A percentile compares a stretch with the other conserved stretches of the same genome.
phyloP scores from a whole-genome alignment of 2,797 vertebrate species.

The Australoheros facetus region DNA sequence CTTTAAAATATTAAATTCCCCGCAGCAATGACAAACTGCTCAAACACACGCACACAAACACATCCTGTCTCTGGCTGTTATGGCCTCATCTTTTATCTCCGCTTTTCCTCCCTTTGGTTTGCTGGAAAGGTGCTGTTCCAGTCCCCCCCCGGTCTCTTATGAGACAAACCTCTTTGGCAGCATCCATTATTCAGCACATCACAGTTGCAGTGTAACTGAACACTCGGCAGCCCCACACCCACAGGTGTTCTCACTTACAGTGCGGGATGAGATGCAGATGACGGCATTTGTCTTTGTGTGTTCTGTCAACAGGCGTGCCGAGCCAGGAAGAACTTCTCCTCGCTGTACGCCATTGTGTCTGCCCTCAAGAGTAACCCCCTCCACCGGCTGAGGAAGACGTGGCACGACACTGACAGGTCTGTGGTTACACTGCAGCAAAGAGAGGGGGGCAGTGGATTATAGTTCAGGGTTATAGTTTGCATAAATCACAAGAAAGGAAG shows the following conservation, averaged over 20 bases:
- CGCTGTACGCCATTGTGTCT: constrained; percentile 88
- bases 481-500: too few species aligned
- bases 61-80: neutral
- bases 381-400: constrained; percentile 88
- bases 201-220: constrained; percentile 40
- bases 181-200: constrained; percentile 58
- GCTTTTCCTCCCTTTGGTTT: constrained; percentile 13
- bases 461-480: accelerated
- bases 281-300: constrained; percentile 2
- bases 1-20: constrained; percentile 16
- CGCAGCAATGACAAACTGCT: neutral
- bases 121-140: constrained; percentile 25
- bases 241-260: constrained; percentile 47
- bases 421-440: constrained; percentile 7
- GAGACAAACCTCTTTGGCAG: constrained; percentile 43
- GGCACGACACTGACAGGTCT: constrained; percentile 90
- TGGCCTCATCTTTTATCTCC: neutral
- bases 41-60: neutral
- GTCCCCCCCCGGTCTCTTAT: neutral
- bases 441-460: neutral
- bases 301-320: constrained; percentile 84
- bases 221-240: constrained; percentile 18
- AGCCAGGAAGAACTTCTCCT: constrained; percentile 90
- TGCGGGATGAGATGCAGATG: constrained; percentile 9
- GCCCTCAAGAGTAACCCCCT: constrained; percentile 90